A percentile compares a stretch with the other conserved stretches of the same genome.
phyloP scores from a whole-genome alignment of 1,140 invertebrate genomes.

The Cardiocondyla obscurior region DNA sequence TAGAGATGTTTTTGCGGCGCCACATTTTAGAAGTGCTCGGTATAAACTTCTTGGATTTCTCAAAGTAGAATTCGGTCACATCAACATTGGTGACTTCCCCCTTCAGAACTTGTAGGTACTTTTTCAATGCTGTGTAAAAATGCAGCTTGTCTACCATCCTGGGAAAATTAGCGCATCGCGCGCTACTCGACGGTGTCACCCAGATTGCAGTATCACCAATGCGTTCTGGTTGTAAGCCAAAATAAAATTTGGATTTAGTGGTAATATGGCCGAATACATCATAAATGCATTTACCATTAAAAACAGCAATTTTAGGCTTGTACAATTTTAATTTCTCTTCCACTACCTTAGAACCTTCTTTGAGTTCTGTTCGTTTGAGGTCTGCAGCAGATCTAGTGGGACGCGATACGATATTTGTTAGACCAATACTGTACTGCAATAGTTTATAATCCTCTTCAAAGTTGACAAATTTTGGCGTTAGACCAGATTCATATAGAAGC shows the following conservation, averaged over 20 bases:
- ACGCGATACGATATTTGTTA: slow-evolving; percentile 81
- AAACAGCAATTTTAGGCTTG: slow-evolving; percentile 80
- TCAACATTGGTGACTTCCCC: slow-evolving; percentile 75
- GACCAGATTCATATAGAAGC: slow-evolving; percentile 76
- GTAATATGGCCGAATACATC: slow-evolving; percentile 76
- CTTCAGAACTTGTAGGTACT: slow-evolving; percentile 77
- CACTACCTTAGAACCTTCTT: slow-evolving; percentile 75
- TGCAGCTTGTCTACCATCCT: slow-evolving; percentile 81
- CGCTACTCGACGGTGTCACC: slow-evolving; percentile 82
- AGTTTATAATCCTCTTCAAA: slow-evolving; percentile 80
- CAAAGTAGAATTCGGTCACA: slow-evolving; percentile 76
- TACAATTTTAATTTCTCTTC: slow-evolving; percentile 77
- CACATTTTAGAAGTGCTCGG: slow-evolving; percentile 80
- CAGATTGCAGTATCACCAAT: slow-evolving; percentile 78
- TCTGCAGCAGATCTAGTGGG: slow-evolving; percentile 81
- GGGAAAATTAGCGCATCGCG: slow-evolving; percentile 81
- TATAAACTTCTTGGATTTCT: slow-evolving; percentile 74
- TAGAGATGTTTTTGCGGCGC: slow-evolving; percentile 77
- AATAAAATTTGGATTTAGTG: slow-evolving; percentile 71
- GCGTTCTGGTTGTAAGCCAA: slow-evolving; percentile 78
- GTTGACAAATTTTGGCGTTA: slow-evolving; percentile 73
- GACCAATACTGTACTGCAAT: slow-evolving; percentile 76
- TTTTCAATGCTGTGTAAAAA: slow-evolving; percentile 80
- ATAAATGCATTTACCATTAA: slow-evolving; percentile 83
- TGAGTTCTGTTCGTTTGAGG: slow-evolving; percentile 78